Evolutionary conservation across 2,888 invertebrate species (phyloP), one percentile per base, ranked within the genome.

Genomic region (Chironomus riparius): DNA sequence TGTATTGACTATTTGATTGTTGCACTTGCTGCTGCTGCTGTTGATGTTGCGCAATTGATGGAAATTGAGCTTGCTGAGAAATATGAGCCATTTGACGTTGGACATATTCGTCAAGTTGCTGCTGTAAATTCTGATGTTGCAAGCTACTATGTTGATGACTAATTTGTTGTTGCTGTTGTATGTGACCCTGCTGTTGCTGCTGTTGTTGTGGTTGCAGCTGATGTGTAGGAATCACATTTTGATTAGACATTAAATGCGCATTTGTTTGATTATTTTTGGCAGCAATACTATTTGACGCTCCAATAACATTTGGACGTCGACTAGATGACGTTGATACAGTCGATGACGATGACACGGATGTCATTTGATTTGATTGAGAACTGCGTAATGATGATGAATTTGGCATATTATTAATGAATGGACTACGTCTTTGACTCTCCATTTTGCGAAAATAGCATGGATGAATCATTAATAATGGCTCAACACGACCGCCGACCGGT

Each of bases 391-490:
- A 18, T 70, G 86, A 86, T 56, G 87, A 86, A 77, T 87, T 87
- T 79, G 92, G 92, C 84, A 93, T 87, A 85, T 93, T 93, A 86
- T 93, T 93, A 79, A 93, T 90, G 84, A 93, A 93, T 70, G 92
- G 92, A 82, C 92, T 92, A 78, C 92, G 88, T 80, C 92, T 87
- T 83, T 92, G 91, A 81, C 91, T 91, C 83, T 93, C 93, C 86
- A 93, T 92, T 85, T 93, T 91, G 80, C 93, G 88, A 86, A 94
- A 94, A 85, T 93, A 93, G 82, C 93, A 92, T 72, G 93, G 94
- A 86, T 93, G 94, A 83, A 94, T 94, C 93, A 94, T 94, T 81
- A 94, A 88, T 82, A 94, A 87, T 76, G 93, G 93, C 84, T 93
- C 93, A 82, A 91, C 90, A 83, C 92, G 87, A 83, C 90, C 91